These are phyloP conservation scores for Drymodes brunneopygia DNA, from an alignment of 2,113 vertebrate species.

Conservation along the genomic window DNA sequence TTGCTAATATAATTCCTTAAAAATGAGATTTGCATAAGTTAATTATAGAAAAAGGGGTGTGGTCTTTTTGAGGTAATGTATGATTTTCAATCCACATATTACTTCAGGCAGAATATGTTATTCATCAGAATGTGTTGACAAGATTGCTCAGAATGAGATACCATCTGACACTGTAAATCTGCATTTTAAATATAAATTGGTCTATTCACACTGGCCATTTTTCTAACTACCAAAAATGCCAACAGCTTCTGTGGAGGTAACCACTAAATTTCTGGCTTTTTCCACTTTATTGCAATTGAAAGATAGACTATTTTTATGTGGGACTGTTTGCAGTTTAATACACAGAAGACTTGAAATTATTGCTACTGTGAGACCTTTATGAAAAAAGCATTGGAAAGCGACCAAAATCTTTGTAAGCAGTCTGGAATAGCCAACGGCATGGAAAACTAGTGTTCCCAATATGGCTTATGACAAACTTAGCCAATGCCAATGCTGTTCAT, in stretches of 20 bases:
- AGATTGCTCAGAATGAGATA: background rate
- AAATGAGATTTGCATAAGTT: background rate
- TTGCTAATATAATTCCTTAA: background rate
- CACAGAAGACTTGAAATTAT: conserved; percentile 26
- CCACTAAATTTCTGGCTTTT: background rate
- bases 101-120: background rate
- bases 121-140: background rate
- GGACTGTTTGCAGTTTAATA: background rate
- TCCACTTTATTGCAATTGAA: background rate
- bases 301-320: background rate
- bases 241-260: background rate
- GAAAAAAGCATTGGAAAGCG: background rate
- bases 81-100: background rate
- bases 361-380: conserved; percentile 6
- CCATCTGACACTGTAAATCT: conserved; percentile 2
- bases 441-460: background rate
- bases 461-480: background rate
- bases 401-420: background rate
- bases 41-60: background rate
- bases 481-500: background rate
- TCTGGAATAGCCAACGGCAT: background rate
- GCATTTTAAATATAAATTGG: background rate
- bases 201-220: background rate
- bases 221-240: background rate
- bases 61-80: background rate